Conservation (phyloP, 2,888 invertebrate genomes). For the Eupithecia vulgata region DNA sequence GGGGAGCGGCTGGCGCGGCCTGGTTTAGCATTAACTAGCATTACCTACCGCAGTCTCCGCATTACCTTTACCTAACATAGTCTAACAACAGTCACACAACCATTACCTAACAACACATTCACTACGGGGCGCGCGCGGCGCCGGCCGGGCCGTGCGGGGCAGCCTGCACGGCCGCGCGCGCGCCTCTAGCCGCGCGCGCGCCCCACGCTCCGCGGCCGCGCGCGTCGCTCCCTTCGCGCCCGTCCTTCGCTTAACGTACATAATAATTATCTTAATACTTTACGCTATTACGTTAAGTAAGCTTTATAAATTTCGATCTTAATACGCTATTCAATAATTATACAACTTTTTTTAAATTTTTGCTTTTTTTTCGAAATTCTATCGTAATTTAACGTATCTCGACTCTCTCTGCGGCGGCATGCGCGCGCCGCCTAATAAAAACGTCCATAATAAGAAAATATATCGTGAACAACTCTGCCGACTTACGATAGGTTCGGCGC, state of each 20-base stretch:
- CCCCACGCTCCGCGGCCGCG: slow-evolving; percentile 33
- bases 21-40: slow-evolving; percentile 24
- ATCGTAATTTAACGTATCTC: slow-evolving; percentile 77
- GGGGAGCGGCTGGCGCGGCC: slow-evolving; percentile 57
- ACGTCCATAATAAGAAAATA: slow-evolving; percentile 87
- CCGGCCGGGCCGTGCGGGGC: slow-evolving; percentile 44
- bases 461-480: slow-evolving; percentile 85
- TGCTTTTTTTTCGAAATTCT: slow-evolving; percentile 82
- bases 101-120: slow-evolving; percentile 57
- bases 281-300: slow-evolving; percentile 84
- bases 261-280: slow-evolving; percentile 82
- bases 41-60: slow-evolving; percentile 36
- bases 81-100: slow-evolving; percentile 23
- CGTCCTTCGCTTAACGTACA: slow-evolving; percentile 75
- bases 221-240: slow-evolving; percentile 67
- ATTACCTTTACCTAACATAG: slow-evolving; percentile 18
- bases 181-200: slow-evolving; percentile 61
- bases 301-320: slow-evolving; percentile 84
- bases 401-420: slow-evolving; percentile 76
- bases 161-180: slow-evolving; percentile 48
- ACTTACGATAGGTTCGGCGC: slow-evolving; percentile 82
- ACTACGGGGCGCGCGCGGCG: slow-evolving; percentile 56
- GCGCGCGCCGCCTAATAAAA: slow-evolving; percentile 85
- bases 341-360: slow-evolving; percentile 85
- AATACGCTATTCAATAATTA: slow-evolving; percentile 83